These are phyloP conservation scores for Thamnaconus septentrionalis DNA, from an alignment of 2,113 vertebrate genomes.

Conservation along the genomic window DNA sequence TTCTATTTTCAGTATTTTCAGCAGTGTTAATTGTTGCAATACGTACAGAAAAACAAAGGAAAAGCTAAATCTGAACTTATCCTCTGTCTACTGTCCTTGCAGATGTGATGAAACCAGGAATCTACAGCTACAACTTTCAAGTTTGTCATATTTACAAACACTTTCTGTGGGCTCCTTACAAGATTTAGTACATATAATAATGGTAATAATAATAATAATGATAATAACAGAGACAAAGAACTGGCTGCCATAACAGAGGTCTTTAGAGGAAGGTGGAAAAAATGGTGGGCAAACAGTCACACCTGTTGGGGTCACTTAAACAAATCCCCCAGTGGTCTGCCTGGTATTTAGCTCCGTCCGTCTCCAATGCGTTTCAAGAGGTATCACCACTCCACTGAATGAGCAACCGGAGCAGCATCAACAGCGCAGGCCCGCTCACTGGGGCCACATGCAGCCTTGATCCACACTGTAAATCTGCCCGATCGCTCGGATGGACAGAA, in stretches of 20 bases:
- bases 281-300: conserved; percentile 9
- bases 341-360: conserved; percentile 7
- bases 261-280: conserved; percentile 4
- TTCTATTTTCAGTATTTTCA: no score
- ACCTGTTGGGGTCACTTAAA: conserved; percentile 45
- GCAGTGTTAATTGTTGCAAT: no score
- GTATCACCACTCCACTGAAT: conserved; percentile 25
- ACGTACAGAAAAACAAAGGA: no score
- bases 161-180: no score
- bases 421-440: background rate
- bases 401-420: conserved; percentile 1
- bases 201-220: no score
- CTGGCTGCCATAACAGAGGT: conserved; percentile 6
- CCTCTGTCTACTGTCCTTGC: no score
- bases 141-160: no score
- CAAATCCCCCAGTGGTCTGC: conserved; percentile 10
- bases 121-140: no score
- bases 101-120: no score
- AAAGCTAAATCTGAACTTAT: no score
- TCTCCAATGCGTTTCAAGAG: conserved; percentile 6
- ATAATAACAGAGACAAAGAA: background rate
- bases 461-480: conserved; percentile 41
- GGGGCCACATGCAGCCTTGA: conserved; percentile 30
- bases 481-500: conserved; percentile 39
- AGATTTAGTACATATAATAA: no score